These are phyloP conservation scores for Teinopalpus imperialis DNA, from an alignment of 2,888 invertebrate genomes.

Conservation along the genomic window DNA sequence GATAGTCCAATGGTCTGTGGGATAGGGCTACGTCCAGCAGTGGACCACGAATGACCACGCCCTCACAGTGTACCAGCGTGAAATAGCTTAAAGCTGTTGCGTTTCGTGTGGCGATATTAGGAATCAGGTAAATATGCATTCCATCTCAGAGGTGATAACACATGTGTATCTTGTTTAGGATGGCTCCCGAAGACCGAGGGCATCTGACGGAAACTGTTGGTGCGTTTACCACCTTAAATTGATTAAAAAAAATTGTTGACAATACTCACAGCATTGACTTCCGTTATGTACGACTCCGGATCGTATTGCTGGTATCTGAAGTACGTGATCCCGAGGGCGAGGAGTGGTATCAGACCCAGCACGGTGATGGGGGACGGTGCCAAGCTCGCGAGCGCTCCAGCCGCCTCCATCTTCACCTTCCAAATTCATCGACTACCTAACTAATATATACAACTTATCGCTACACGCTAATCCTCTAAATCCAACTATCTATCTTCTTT, in stretches of 20 bases:
- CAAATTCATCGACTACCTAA: constrained; percentile 66
- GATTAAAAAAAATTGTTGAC: neutral
- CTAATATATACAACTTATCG: constrained; percentile 75
- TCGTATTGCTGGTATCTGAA: constrained; percentile 91
- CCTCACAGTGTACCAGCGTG: too few relatives aligned
- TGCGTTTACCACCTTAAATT: neutral
- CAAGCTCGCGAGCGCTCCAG: constrained; percentile 80
- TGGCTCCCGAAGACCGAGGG: too few relatives aligned
- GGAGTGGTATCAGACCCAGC: constrained; percentile 89
- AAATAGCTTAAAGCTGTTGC: too few relatives aligned
- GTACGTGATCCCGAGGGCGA: constrained; percentile 90
- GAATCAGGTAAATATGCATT: too few relatives aligned
- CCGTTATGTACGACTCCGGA: constrained; percentile 89
- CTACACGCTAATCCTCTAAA: constrained; percentile 81
- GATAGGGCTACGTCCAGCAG: too few relatives aligned
- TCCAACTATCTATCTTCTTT: constrained; percentile 84
- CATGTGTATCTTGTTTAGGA: too few relatives aligned
- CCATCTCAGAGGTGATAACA: too few relatives aligned
- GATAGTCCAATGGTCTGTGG: too few relatives aligned
- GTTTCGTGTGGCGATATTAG: too few relatives aligned
- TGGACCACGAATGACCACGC: too few relatives aligned
- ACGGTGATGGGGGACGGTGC: constrained; percentile 84
- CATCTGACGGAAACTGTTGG: too few relatives aligned
- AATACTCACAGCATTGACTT: constrained; percentile 85
- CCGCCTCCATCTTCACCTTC: constrained; percentile 68